Evolutionary conservation across 1,140 invertebrate genomes (phyloP), one percentile per base, ranked within the genome.

Genomic region (Formica exsecta): DNA sequence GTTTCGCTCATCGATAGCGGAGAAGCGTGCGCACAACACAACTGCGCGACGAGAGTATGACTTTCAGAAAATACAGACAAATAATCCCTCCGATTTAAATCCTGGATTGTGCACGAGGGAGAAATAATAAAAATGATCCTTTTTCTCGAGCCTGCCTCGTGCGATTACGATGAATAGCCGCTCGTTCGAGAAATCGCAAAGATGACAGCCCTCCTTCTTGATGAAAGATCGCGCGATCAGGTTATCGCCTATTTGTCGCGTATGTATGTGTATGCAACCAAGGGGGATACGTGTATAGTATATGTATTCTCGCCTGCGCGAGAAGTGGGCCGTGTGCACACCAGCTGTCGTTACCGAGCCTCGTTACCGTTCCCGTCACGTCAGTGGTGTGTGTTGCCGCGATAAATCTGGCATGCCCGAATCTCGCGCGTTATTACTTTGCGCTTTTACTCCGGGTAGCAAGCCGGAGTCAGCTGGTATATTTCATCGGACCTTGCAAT

Each of bases 281-380:
- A 6, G 16, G 6, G 2, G 9, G 36, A 38, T 70, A 59, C 51
- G 76, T 68, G 48, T 68, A 68, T 36, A 38, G 16, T 51, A 51
- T 19, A 81, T 25, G 51, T 32, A 81, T 81, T 81, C 79, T 61
- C 38, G 59, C 25, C 54, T 22, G 11, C 16, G 65, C 75, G 65
- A 48, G 74, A 57, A 86, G 70, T 41, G 66, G 74, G 65, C 81
- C 75, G 70, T 65, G 51, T 51, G 48, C 48, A 51, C 73, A 85
- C 41, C 89, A 91, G 89, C 83, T 91, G 89, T 88, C 89, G 92
- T 92, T 91, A 51, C 48, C 48, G 91, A 89, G 88, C 88, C 91
- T 93, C 90, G 91, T 93, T 92, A 89, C 89, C 89, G 92, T 93
- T 92, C 92, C 89, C 77, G 90, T 93, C 92, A 93, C 92, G 92